phyloP scores from a whole-genome alignment of 2,888 invertebrate species.

The Exocentrus adspersus region DNA sequence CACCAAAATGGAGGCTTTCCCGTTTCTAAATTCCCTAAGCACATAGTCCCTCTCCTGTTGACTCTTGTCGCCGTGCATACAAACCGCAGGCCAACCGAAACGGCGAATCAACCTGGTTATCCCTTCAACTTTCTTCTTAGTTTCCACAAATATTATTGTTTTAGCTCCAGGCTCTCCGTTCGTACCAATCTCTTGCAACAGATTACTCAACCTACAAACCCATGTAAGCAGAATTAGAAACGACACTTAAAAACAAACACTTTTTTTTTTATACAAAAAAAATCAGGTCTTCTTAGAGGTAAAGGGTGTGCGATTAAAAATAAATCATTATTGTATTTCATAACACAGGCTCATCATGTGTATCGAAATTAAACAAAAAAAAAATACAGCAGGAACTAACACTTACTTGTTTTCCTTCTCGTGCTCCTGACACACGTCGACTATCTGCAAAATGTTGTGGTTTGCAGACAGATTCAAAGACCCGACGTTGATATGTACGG shows the following conservation, averaged over 20 bases:
- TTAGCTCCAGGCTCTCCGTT: constrained; percentile 84
- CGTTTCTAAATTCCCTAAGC: constrained; percentile 86
- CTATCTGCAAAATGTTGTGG: constrained; percentile 88
- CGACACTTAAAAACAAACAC: not conserved
- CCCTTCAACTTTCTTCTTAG: constrained; percentile 85
- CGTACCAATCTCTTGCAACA: constrained; percentile 81
- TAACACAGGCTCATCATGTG: constrained; percentile 36
- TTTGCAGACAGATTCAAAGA: constrained; percentile 88
- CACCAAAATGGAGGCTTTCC: constrained; percentile 87
- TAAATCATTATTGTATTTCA: constrained; percentile 40
- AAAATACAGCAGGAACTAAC: not conserved
- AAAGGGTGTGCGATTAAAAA: constrained; percentile 36
- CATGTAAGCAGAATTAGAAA: no score
- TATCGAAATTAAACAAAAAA: no score
- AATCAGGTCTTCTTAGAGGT: constrained; percentile 67
- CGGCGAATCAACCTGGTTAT: constrained; percentile 82
- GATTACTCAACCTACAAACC: constrained; percentile 72
- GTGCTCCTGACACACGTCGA: constrained; percentile 86
- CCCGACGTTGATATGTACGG: constrained; percentile 92
- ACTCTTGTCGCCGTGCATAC: constrained; percentile 95
- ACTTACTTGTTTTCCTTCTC: constrained; percentile 75
- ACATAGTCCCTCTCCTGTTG: constrained; percentile 94
- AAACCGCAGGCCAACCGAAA: constrained; percentile 77
- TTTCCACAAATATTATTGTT: constrained; percentile 94
- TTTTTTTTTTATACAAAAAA: not conserved